Percentiles rank a stretch among this genome's conserved stretches.
Conservation (phyloP, 2,888 invertebrate genomes). For the Nomada goodeniana region DNA sequence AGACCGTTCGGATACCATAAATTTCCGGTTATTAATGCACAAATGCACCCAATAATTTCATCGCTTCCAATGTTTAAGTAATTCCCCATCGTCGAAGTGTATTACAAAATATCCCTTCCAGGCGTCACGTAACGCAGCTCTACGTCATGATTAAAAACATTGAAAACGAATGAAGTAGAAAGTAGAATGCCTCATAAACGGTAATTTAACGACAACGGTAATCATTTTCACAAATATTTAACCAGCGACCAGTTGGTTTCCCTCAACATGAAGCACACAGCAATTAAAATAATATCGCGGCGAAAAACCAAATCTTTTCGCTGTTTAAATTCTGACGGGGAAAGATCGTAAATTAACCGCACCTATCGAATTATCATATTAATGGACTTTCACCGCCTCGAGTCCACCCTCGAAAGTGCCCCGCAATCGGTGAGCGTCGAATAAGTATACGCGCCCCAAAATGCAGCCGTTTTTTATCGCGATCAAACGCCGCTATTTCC, state of each 20-base stretch:
- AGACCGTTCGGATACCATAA: background rate
- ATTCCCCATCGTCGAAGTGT: background rate
- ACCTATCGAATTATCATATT: background rate
- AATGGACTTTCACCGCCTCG: background rate
- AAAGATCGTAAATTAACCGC: no score
- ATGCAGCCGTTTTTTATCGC: background rate
- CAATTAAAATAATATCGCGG: no score
- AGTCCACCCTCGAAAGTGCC: background rate
- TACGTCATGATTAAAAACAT: background rate
- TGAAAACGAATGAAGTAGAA: background rate
- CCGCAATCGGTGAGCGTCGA: background rate
- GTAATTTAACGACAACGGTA: background rate
- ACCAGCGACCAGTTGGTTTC: background rate
- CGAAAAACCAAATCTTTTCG: no score
- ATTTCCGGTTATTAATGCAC: slow-evolving; percentile 13
- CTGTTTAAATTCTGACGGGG: no score
- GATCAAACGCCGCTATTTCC: background rate
- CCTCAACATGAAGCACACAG: no score
- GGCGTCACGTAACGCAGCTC: background rate
- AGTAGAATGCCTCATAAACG: background rate
- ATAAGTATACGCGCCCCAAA: slow-evolving; percentile 7
- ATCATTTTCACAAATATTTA: no score
- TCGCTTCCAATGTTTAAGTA: background rate
- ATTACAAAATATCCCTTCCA: background rate
- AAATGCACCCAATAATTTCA: background rate